Percentiles rank a stretch among this genome's conserved stretches.
Conservation (phyloP, 2,797 vertebrate species). For the Somateria mollissima region DNA sequence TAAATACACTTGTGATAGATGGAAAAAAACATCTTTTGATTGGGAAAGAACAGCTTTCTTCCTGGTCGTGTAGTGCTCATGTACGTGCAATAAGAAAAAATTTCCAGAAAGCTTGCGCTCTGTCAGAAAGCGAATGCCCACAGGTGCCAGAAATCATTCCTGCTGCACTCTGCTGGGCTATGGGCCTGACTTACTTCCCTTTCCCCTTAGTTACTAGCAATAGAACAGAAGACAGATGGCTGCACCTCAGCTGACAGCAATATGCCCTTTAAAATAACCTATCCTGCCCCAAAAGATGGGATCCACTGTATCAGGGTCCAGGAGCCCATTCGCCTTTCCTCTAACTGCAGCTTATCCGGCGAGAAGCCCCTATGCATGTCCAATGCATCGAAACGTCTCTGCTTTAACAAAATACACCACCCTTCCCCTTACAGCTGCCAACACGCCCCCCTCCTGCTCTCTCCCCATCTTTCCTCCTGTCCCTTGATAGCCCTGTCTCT, state of each 20-base stretch:
- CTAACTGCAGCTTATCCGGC: neutral
- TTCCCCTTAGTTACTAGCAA: neutral
- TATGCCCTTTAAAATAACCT: neutral
- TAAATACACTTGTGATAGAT: neutral
- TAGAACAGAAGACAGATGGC: neutral
- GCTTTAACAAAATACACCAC: neutral
- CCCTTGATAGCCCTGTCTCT: neutral
- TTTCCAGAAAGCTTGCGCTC: neutral
- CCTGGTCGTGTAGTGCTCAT: neutral
- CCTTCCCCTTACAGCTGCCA: neutral
- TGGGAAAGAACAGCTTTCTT: neutral
- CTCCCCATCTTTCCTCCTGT: neutral
- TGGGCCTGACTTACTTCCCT: neutral
- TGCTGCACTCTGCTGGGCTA: neutral
- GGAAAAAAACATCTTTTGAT: neutral
- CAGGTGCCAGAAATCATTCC: neutral
- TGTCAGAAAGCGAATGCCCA: neutral
- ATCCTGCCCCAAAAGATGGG: neutral
- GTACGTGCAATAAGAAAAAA: neutral
- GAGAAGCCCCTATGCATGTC: accelerated
- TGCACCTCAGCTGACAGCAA: neutral
- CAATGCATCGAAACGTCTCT: neutral
- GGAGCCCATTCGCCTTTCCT: neutral
- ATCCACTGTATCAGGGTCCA: neutral
- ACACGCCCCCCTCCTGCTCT: neutral